Evolutionary conservation across 64 coral and sea anemone genomes (phyloP).

Genomic region (Stylophora pistillata): DNA sequence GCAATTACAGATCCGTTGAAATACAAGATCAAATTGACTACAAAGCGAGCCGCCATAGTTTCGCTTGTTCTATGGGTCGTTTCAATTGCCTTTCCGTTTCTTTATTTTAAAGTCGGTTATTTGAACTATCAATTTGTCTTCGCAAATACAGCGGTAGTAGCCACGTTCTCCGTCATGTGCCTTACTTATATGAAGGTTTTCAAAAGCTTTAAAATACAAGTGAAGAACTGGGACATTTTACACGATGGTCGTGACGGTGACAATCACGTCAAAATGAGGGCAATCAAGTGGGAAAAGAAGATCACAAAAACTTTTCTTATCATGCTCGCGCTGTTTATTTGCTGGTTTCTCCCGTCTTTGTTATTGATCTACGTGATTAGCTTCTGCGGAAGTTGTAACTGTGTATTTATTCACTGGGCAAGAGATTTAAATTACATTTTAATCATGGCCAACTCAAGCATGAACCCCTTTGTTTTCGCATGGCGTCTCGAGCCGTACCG

Average conservation of each 20-base stretch:
- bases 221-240: not conserved
- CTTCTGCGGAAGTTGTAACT: constrained; percentile 81
- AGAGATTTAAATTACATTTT: constrained; percentile 90
- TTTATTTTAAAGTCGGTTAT: constrained; percentile 88
- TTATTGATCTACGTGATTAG: constrained; percentile 88
- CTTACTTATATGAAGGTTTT: constrained; percentile 47
- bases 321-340: constrained; percentile 58
- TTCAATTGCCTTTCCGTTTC: constrained; percentile 52
- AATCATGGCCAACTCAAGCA: constrained; percentile 74
- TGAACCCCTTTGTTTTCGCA: constrained; percentile 79
- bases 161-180: constrained; percentile 60
- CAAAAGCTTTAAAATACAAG: constrained; percentile 35
- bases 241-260: not conserved
- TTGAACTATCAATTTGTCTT: constrained; percentile 86
- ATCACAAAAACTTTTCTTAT: constrained; percentile 82
- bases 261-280: not conserved
- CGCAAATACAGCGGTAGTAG: constrained; percentile 78
- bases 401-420: constrained; percentile 84
- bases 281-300: constrained; percentile 57
- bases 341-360: constrained; percentile 73
- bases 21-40: constrained; percentile 43
- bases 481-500: constrained; percentile 44
- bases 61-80: constrained; percentile 61
- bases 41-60: constrained; percentile 7
- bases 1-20: constrained; percentile 70